phyloP scores from a whole-genome alignment of 2,888 invertebrate genomes.

The Folsomia candida region DNA sequence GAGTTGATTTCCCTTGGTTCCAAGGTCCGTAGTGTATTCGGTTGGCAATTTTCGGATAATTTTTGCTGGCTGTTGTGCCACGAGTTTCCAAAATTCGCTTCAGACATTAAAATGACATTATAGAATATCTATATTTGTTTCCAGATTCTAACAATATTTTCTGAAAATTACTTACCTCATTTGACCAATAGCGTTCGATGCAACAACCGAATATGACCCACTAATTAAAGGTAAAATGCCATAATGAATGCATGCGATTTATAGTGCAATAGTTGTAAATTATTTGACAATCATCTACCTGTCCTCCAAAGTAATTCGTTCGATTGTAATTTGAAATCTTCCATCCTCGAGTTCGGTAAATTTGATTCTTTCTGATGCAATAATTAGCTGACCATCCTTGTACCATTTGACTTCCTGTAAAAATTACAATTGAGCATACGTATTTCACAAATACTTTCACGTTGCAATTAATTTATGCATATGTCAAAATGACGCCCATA shows the following conservation, averaged over 20 bases:
- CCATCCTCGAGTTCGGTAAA: conserved; percentile 66
- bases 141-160: no score
- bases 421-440: conserved; percentile 25
- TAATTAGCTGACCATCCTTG: conserved; percentile 79
- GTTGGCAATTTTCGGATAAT: conserved; percentile 59
- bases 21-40: conserved; percentile 59
- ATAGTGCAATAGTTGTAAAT: neutral
- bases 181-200: conserved; percentile 82
- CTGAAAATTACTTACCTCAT: no score
- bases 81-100: conserved; percentile 85
- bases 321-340: conserved; percentile 68
- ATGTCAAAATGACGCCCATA: no score
- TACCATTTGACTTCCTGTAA: no score
- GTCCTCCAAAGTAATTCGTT: conserved; percentile 71
- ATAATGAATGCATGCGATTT: neutral
- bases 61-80: conserved; percentile 76
- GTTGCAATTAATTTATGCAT: no score
- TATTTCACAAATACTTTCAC: conserved; percentile 57
- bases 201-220: conserved; percentile 83
- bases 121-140: no score
- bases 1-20: conserved; percentile 63
- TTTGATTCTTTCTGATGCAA: conserved; percentile 68
- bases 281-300: conserved; percentile 43
- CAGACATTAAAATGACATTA: no score
- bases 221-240: conserved; percentile 51